phyloP scores from a whole-genome alignment of 2,888 invertebrate species.

The Drosophila vallismaia region DNA sequence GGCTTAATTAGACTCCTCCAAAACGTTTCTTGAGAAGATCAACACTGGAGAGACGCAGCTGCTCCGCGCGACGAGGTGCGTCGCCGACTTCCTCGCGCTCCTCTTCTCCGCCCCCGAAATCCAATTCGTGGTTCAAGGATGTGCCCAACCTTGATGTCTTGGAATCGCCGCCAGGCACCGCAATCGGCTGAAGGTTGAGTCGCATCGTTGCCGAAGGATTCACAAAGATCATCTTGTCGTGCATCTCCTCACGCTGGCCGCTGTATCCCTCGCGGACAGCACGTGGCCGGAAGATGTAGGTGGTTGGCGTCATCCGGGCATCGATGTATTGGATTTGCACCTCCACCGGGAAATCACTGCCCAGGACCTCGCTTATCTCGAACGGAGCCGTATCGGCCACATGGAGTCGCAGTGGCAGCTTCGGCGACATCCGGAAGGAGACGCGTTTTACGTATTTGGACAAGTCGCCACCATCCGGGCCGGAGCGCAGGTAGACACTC shows the following conservation, averaged over 20 bases:
- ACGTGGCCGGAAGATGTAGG: constrained; percentile 53
- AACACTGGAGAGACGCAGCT: neutral
- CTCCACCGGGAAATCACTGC: constrained; percentile 43
- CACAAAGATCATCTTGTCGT: constrained; percentile 61
- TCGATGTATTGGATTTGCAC: constrained; percentile 47
- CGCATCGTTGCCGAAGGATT: constrained; percentile 50
- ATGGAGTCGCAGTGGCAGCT: constrained; percentile 54
- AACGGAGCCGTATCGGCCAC: constrained; percentile 42
- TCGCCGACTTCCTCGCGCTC: neutral
- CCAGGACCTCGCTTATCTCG: constrained; percentile 53
- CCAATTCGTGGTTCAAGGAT: neutral
- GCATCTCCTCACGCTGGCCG: constrained; percentile 50
- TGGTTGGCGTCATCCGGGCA: constrained; percentile 56
- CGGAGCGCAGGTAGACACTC: constrained; percentile 56
- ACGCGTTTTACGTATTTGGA: constrained; percentile 56
- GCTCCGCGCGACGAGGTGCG: neutral
- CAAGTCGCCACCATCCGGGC: constrained; percentile 38
- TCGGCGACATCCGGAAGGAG: constrained; percentile 48
- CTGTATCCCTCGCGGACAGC: constrained; percentile 52
- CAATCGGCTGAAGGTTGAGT: constrained; percentile 16
- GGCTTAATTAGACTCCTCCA: neutral
- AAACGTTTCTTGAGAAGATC: neutral
- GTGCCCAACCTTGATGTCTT: neutral
- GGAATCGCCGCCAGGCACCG: neutral
- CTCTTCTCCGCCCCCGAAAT: neutral